Conservation (phyloP, 2,888 invertebrate species). For the Leucoptera coffeella region DNA sequence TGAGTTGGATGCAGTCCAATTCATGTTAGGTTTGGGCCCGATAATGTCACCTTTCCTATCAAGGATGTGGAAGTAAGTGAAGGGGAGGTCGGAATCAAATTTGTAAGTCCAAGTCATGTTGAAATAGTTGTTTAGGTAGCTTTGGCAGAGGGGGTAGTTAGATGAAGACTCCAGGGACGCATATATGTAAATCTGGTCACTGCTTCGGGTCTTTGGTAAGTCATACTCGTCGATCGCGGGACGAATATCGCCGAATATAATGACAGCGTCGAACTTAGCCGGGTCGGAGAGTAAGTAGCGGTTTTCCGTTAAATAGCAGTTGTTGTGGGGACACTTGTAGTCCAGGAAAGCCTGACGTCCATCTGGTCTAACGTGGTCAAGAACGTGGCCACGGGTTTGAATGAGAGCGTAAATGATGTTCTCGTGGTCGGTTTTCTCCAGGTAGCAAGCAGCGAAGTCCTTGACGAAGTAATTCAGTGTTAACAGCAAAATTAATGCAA, state of each 20-base stretch:
- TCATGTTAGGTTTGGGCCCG: conserved; percentile 3
- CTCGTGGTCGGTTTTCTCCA: too few relatives aligned
- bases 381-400: too few relatives aligned
- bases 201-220: conserved; percentile 4
- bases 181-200: conserved; percentile 7
- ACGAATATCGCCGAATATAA: neutral
- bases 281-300: conserved; percentile 4
- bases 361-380: too few relatives aligned
- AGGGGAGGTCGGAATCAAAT: conserved; percentile 7
- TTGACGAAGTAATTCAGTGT: too few relatives aligned
- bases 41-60: conserved; percentile 1
- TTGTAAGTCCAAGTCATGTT: conserved; percentile 10
- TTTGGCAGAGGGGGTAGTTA: conserved; percentile 7
- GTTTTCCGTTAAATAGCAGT: conserved; percentile 10
- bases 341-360: conserved; percentile 8
- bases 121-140: conserved; percentile 7
- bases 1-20: conserved; percentile 3
- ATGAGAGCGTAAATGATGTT: too few relatives aligned
- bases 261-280: neutral
- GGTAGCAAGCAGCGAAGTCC: too few relatives aligned
- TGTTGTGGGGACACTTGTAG: conserved; percentile 8
- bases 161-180: conserved; percentile 7
- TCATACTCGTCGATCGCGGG: neutral
- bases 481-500: too few relatives aligned
- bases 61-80: conserved; percentile 6